Evolutionary conservation across 2,888 invertebrate genomes (phyloP).

Genomic region (Argyresthia albistria): DNA sequence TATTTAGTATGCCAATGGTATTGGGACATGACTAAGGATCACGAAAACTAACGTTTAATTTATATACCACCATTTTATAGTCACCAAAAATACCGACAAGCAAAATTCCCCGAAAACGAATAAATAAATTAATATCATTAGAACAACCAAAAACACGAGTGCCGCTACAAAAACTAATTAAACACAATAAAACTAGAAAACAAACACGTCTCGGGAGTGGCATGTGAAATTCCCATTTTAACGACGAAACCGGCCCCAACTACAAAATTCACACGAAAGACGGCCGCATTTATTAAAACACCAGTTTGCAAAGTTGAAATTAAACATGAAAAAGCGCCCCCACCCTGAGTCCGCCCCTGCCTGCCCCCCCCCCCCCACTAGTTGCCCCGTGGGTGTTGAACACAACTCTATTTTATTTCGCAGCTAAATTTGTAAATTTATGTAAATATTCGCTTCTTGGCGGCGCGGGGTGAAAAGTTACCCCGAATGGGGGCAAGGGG

Average conservation of each 20-base stretch:
- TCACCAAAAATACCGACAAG: background rate
- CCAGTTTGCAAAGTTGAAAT: constrained; percentile 69
- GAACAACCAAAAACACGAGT: background rate
- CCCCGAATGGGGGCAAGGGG: constrained; percentile 20
- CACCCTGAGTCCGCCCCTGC: constrained; percentile 19
- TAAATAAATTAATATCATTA: background rate
- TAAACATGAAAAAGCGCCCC: constrained; percentile 68
- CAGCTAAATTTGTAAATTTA: constrained; percentile 68
- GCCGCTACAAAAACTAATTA: constrained; percentile 44
- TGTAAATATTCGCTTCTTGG: constrained; percentile 68
- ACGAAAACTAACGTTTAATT: no score
- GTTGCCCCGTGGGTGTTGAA: constrained; percentile 30
- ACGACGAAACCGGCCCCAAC: constrained; percentile 54
- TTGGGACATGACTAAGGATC: no score
- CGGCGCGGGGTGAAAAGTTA: constrained; percentile 40
- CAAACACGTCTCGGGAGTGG: constrained; percentile 40
- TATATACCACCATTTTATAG: no score
- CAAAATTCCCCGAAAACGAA: background rate
- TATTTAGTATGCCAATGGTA: no score
- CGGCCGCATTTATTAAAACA: constrained; percentile 65
- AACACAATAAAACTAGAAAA: constrained; percentile 48
- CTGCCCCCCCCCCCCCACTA: constrained; percentile 10
- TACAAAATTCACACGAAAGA: constrained; percentile 49
- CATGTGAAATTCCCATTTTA: constrained; percentile 45
- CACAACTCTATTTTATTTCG: constrained; percentile 53